These are phyloP conservation scores for Esperia sulphurella DNA, from an alignment of 2,888 invertebrate genomes.

Conservation along the genomic window DNA sequence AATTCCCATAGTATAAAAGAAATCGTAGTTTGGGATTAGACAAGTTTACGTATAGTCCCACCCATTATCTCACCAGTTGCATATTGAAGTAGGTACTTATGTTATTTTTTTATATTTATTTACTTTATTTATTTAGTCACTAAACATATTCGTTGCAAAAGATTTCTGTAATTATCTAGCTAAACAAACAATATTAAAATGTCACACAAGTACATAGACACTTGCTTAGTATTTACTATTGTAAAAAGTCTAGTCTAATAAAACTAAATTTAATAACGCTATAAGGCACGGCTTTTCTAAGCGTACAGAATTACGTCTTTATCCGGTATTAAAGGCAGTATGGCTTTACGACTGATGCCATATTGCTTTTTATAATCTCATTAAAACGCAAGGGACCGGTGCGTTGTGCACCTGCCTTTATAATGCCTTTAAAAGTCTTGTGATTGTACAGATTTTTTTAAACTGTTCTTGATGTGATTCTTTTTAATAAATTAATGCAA, in stretches of 20 bases:
- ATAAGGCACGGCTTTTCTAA: not conserved
- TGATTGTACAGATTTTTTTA: conserved; percentile 28
- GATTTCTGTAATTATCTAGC: too few species aligned
- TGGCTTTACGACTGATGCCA: conserved; percentile 35
- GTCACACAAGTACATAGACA: too few species aligned
- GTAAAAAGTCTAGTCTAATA: not conserved
- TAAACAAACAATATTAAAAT: too few species aligned
- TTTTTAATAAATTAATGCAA: not conserved
- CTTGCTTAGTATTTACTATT: too few species aligned
- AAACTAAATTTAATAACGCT: not conserved
- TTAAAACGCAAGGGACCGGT: conserved; percentile 48
- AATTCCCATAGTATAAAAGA: too few species aligned
- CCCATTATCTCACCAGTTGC: too few species aligned
- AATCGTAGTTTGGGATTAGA: too few species aligned
- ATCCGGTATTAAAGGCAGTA: conserved; percentile 11
- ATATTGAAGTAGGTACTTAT: too few species aligned
- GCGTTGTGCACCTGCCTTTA: conserved; percentile 33
- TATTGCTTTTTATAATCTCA: conserved; percentile 66
- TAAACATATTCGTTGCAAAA: too few species aligned
- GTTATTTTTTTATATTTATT: too few species aligned
- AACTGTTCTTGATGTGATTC: conserved; percentile 17
- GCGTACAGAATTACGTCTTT: conserved; percentile 4
- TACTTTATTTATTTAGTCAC: too few species aligned
- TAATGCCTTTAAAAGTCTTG: conserved; percentile 45
- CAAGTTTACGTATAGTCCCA: too few species aligned